phyloP scores from a whole-genome alignment of 2,888 invertebrate genomes.

The Diabrotica balteata region DNA sequence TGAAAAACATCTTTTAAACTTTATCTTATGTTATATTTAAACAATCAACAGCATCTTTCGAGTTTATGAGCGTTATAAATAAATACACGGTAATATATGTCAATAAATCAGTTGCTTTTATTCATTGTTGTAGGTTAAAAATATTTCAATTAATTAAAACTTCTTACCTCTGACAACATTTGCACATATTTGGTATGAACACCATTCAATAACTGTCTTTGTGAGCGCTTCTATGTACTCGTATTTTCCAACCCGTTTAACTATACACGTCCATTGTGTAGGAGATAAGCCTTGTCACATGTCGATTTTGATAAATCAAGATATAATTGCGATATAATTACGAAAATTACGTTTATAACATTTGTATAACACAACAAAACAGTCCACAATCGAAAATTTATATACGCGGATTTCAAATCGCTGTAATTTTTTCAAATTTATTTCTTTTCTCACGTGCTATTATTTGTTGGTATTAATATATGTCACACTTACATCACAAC shows the following conservation, averaged over 20 bases:
- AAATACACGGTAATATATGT: too few species aligned
- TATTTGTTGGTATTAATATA: neutral
- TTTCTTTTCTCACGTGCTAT: neutral
- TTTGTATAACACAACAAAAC: too few species aligned
- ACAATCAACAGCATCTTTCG: too few species aligned
- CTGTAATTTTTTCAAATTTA: neutral
- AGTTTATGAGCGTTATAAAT: too few species aligned
- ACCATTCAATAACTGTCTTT: constrained; percentile 7
- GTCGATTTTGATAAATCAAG: constrained; percentile 32
- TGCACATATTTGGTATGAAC: constrained; percentile 58
- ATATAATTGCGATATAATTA: constrained; percentile 21
- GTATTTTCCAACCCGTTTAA: neutral
- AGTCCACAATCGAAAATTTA: neutral
- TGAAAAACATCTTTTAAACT: too few species aligned
- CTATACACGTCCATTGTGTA: constrained; percentile 20
- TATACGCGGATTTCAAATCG: neutral
- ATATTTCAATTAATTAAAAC: constrained; percentile 2
- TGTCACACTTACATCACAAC: constrained; percentile 1
- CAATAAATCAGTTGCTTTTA: too few species aligned
- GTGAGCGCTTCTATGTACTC: neutral
- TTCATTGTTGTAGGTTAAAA: too few species aligned
- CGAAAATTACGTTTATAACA: neutral
- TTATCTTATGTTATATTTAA: too few species aligned
- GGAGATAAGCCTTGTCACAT: constrained; percentile 36
- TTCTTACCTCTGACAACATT: constrained; percentile 68